Evolutionary conservation across 2,888 invertebrate genomes (phyloP).

Genomic region (Mesorhabditis spiculigera): DNA sequence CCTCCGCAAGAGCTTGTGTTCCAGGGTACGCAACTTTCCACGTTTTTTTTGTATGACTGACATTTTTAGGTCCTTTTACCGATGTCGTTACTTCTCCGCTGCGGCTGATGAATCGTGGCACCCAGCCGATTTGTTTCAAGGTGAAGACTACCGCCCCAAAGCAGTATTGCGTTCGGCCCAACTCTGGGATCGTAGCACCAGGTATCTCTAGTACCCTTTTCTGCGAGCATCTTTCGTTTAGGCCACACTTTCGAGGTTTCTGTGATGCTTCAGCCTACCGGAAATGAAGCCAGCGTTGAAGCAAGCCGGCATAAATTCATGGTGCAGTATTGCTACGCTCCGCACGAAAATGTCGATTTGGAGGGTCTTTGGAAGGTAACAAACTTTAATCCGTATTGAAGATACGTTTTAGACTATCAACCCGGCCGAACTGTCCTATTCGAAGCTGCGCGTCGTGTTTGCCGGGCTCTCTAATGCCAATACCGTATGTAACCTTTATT

Average conservation of each 20-base stretch:
- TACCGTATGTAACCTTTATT: not conserved
- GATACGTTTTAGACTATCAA: constrained; percentile 23
- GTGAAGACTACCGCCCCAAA: constrained; percentile 99
- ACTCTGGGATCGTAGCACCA: constrained; percentile 78
- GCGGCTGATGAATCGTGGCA: constrained; percentile 82
- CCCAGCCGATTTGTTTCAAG: constrained; percentile 86
- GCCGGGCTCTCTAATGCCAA: constrained; percentile 9
- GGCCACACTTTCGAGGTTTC: constrained; percentile 49
- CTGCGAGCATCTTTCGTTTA: constrained; percentile 14
- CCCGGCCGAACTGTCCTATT: constrained; percentile 82
- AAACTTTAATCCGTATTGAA: not conserved
- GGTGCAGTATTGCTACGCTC: constrained; percentile 91
- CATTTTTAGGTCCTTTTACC: constrained; percentile 76
- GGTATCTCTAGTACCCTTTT: constrained; percentile 2
- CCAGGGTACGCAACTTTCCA: not conserved
- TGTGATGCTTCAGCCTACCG: constrained; percentile 74
- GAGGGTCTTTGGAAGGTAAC: constrained; percentile 62
- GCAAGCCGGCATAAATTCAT: constrained; percentile 96
- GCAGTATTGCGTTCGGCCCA: constrained; percentile 97
- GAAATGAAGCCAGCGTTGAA: constrained; percentile 24
- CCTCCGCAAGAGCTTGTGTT: constrained; percentile 27
- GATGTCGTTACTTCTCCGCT: constrained; percentile 81
- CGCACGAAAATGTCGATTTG: constrained; percentile 73
- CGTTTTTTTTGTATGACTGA: not conserved
- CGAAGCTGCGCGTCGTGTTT: constrained; percentile 93